phyloP scores from a whole-genome alignment of 2,113 vertebrate genomes.

The Nannobrachium achirus region DNA sequence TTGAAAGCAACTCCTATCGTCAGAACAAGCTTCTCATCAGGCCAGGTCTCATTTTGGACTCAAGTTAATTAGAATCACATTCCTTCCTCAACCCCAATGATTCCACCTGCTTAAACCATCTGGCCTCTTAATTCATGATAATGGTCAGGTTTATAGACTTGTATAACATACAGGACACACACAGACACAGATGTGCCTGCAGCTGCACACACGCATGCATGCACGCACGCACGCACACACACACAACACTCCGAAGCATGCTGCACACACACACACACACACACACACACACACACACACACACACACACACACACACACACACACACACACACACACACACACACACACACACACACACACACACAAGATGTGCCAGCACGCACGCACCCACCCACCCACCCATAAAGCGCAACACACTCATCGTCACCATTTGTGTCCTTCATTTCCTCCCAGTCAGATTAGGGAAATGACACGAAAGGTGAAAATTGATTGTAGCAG shows the following conservation, averaged over 20 bases:
- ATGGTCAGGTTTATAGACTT: background rate
- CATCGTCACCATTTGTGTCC: background rate
- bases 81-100: too few species aligned
- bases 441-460: background rate
- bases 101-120: too few species aligned
- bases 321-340: constrained; percentile 10
- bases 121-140: background rate
- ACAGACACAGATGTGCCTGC: background rate
- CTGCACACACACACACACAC: constrained; percentile 10
- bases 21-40: too few species aligned
- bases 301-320: constrained; percentile 5
- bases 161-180: background rate
- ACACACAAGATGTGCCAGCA: background rate
- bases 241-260: too few species aligned
- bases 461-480: background rate
- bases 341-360: background rate
- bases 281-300: constrained; percentile 4
- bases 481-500: background rate
- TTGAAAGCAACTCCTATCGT: too few species aligned
- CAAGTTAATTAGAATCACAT: too few species aligned
- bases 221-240: background rate
- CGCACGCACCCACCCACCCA: too few species aligned
- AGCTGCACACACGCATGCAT: background rate
- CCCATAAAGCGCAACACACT: too few species aligned
- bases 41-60: too few species aligned